These are phyloP conservation scores for Silurus meridionalis DNA, from an alignment of 2,113 vertebrate species.

Conservation along the genomic window DNA sequence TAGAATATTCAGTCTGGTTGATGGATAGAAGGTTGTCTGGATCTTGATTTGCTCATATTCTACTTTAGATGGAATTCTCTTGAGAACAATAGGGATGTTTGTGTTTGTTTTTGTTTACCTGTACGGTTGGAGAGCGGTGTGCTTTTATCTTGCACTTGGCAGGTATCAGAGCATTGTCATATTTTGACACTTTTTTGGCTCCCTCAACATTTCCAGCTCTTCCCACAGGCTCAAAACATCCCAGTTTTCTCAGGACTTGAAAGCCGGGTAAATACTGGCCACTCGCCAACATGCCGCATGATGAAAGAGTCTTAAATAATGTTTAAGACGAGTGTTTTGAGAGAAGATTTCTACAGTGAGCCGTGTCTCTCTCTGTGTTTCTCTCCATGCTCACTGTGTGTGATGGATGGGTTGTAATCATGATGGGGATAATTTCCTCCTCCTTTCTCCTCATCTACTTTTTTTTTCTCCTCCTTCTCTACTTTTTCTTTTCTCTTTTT, in stretches of 20 bases:
- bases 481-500: neutral
- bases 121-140: neutral
- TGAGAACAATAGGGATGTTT: neutral
- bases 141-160: slow-evolving; percentile 18
- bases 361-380: slow-evolving; percentile 7
- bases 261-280: slow-evolving; percentile 17
- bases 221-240: slow-evolving; percentile 4
- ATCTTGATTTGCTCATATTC: neutral
- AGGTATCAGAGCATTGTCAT: neutral
- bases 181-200: slow-evolving; percentile 22
- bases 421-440: slow-evolving; percentile 2
- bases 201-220: slow-evolving; percentile 19
- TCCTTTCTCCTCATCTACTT: neutral
- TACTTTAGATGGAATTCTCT: neutral
- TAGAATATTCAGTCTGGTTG: neutral
- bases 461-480: slow-evolving; percentile 3
- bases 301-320: slow-evolving; percentile 17
- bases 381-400: slow-evolving; percentile 12
- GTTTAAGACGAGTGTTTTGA: slow-evolving; percentile 27
- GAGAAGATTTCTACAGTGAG: neutral
- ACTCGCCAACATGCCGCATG: slow-evolving; percentile 9
- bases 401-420: slow-evolving; percentile 47
- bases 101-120: neutral
- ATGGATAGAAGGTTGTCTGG: neutral
- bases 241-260: slow-evolving; percentile 25